phyloP scores from a whole-genome alignment of 2,888 invertebrate species.

The Glaucopsyche alexis region DNA sequence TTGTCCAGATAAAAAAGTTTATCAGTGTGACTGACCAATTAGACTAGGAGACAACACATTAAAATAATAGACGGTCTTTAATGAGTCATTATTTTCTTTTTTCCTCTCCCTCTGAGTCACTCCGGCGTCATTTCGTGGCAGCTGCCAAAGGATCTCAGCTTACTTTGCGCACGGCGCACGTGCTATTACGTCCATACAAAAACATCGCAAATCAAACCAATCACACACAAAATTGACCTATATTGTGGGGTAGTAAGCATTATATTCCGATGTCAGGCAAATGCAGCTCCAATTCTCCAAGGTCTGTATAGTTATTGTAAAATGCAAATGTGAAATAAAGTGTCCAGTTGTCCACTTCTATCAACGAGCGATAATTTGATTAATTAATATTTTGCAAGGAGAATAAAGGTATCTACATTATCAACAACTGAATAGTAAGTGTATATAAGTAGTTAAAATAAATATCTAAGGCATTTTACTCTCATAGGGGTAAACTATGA shows the following conservation, averaged over 20 bases:
- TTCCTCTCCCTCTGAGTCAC: conserved; percentile 56
- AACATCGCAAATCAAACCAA: conserved; percentile 50
- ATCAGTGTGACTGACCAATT: background rate
- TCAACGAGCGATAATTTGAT: background rate
- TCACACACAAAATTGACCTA: background rate
- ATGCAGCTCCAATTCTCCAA: conserved; percentile 43
- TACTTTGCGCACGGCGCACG: conserved; percentile 75
- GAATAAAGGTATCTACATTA: no score
- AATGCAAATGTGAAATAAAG: conserved; percentile 29
- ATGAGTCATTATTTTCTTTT: conserved; percentile 38
- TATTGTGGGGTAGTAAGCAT: background rate
- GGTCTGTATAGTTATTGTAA: conserved; percentile 33
- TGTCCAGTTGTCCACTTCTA: conserved; percentile 7
- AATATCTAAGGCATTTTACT: no score
- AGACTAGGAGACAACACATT: background rate
- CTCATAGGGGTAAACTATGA: no score
- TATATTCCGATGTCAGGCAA: conserved; percentile 35
- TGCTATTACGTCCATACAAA: conserved; percentile 49
- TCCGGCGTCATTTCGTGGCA: conserved; percentile 62
- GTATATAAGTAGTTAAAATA: no score
- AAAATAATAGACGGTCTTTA: background rate
- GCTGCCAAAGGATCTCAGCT: conserved; percentile 78
- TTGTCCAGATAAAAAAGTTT: background rate
- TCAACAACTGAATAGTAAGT: no score
- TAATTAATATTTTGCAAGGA: no score